Evolutionary conservation across 2,888 invertebrate species (phyloP), one percentile per base, ranked within the genome.

Genomic region (Clostera curtula): DNA sequence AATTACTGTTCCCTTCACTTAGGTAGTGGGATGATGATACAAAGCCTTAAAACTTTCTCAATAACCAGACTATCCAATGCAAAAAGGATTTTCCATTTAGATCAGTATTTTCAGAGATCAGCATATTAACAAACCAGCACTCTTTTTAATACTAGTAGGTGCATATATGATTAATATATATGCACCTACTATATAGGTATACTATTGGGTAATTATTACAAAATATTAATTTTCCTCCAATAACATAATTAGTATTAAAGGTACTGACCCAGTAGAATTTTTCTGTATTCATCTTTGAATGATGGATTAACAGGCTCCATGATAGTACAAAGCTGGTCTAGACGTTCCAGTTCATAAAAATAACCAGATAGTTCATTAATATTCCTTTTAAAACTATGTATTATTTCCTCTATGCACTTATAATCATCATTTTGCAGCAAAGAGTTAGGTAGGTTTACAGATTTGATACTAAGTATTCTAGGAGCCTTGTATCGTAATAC

Each of bases 281-380:
- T 70, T 41, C 82, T 65, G 35, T 60, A 80, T 27, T 74, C 63
- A 46, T 80, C 73, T 49, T 70, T 76, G 27, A 65, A 75, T 19
- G 72, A 55, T 26, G 65, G 63, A 24, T 61, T 51, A 6, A 54
- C 19, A 2, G 82, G 82, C 34, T 83, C 82, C 58, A 73, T 60
- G 2, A 83, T 52, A 7, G 56, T 58, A 45, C 75, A 82, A 29
- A 41, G 46, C 9, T 43, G 36, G 40, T 77, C 73, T 30, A 82
- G 69, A 18, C 41, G 43, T 26, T 77, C 75, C 25, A 83, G 53
- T 44, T 75, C 70, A 40, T 50, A 37, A 34, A 82, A 73, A 47
- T 77, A 83, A 16, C 45, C 38, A 11, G 47, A 27, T 36, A 82
- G 50, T 20, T 46, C 53, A 12, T 56, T 48, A 2, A 72, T 31